Base-by-base conservation (phyloP, 2,888 invertebrate genomes). In the Elmis aenea region DNA sequence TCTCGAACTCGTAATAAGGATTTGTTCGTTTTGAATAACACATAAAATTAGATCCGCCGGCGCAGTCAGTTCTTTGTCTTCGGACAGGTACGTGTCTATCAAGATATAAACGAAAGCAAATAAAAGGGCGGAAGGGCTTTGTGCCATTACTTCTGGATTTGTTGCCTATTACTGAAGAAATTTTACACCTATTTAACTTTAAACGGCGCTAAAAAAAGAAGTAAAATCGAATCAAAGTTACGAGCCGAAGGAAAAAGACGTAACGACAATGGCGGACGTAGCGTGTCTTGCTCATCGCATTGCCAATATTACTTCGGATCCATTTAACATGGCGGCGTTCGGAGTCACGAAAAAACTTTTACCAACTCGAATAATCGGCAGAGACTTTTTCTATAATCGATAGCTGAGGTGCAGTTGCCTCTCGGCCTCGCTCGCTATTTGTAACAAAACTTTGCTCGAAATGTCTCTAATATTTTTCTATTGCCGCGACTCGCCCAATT, bases 101-200 rank as follows among this genome's bases (percentile, higher is more conserved):
- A 35, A 30, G 18, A 5, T 33, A 37, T 39, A 42, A 45, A 38
- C n/a, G n/a, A 34, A 35, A 32, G 39, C 28, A 43, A 45, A 45
- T 42, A 45, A 45, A 45, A 46, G 34, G 33, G 37, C 36, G 42
- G 24, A 32, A 21, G 33, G 21, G 27, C 33, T 29, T 36, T 31
- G 33, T 30, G 36, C 36, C 31, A 27, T 39, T 32, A 34, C 42
- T 33, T 41, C 18, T 8, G 60, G 61, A 62, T 63, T 64, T 60
- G 59, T 62, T 58, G 58, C 52, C 65, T 56, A 63, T 65, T 64
- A 62, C 64, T 55, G 54, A 59, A 62, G 53, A 63, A 66, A 67
- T 67, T 67, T 67, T 67, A 67, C 66, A 67, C 67, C 65, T 66
- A 65, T 67, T 67, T 66, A 66, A 65, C 64, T 65, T 61, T 59